Conservation (phyloP, 1,140 invertebrate species). For the Pissodes strobi region DNA sequence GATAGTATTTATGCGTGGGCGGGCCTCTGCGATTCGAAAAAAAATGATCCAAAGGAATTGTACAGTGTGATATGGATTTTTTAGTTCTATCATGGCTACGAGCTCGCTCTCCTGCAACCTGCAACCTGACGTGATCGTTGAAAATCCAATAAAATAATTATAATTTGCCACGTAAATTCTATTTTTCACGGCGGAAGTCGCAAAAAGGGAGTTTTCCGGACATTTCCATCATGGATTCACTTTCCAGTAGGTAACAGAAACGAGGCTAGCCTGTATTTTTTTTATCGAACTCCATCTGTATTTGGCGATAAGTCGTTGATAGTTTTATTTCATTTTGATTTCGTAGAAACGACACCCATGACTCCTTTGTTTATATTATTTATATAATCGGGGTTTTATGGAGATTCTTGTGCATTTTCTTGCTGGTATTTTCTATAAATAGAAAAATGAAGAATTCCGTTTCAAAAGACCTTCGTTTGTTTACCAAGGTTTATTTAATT, state of each 20-base stretch:
- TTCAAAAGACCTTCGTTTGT: too few relatives aligned
- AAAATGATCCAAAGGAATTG: constrained; percentile 11
- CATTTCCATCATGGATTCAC: constrained; percentile 18
- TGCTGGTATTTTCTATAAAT: too few relatives aligned
- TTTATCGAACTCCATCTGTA: constrained; percentile 14
- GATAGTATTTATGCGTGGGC: neutral
- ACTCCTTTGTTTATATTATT: constrained; percentile 37
- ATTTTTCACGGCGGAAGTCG: constrained; percentile 10
- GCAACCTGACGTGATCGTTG: constrained; percentile 32
- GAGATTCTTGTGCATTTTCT: too few relatives aligned
- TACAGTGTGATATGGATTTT: constrained; percentile 40
- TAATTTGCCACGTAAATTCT: constrained; percentile 11
- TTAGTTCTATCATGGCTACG: constrained; percentile 28
- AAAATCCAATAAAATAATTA: constrained; percentile 17
- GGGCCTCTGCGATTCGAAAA: neutral
- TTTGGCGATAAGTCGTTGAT: constrained; percentile 37
- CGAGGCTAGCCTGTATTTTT: constrained; percentile 13
- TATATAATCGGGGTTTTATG: constrained; percentile 16
- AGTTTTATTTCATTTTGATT: constrained; percentile 48
- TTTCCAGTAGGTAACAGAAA: constrained; percentile 27
- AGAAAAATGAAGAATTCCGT: too few relatives aligned
- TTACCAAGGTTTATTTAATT: too few relatives aligned
- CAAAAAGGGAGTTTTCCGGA: neutral
- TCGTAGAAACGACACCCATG: constrained; percentile 37
- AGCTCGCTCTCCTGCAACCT: constrained; percentile 2